Evolutionary conservation across 2,888 invertebrate genomes (phyloP), one percentile per base, ranked within the genome.

Genomic region (Tiliacea citrago): DNA sequence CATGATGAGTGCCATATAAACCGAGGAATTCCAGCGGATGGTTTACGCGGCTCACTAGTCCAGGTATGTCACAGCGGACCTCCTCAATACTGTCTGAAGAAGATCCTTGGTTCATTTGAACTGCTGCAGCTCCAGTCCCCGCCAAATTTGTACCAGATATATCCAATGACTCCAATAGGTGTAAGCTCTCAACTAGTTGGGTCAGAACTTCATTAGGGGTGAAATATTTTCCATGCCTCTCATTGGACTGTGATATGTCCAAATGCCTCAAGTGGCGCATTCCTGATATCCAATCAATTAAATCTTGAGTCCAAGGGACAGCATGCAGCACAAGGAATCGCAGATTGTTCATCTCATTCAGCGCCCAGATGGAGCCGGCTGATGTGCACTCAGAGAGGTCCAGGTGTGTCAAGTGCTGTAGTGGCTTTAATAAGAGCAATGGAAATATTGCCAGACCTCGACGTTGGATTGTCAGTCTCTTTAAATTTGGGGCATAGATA

Each of bases 111-210:
- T 85, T 87, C 0, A 88, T 62, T 21, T 95, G 81, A 0, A 92
- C 88, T n/a, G 97, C 96, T 21, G 98, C 98, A 45, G 98, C 98
- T 65, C 98, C 98, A 71, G 97, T 97, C 21, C 99, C 99, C 58
- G 99, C 99, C 83, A 99, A 96, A 96, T 99, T 99, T 29, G 99
- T 99, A 21, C 99, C 99, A 7, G 99, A 99, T 91, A 99, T 99
- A 94, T 99, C 99, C 87, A 99, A 95, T 42, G 98, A 98, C 60
- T 97, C 97, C 77, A 99, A 95, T 68, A 97, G 93, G 0, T 98
- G 98, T 88, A 99, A 96, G 90, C 96, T 97, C 68, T 97, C 96
- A 18, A 99, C 97, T 55, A 99, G 95, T 85, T 97, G 97, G 39
- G 97, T 96, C 58, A 99, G 95, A 49, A 97, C 96, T 81, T 97